Conservation (phyloP, 2,797 vertebrate genomes). For the Zalophus californianus region DNA sequence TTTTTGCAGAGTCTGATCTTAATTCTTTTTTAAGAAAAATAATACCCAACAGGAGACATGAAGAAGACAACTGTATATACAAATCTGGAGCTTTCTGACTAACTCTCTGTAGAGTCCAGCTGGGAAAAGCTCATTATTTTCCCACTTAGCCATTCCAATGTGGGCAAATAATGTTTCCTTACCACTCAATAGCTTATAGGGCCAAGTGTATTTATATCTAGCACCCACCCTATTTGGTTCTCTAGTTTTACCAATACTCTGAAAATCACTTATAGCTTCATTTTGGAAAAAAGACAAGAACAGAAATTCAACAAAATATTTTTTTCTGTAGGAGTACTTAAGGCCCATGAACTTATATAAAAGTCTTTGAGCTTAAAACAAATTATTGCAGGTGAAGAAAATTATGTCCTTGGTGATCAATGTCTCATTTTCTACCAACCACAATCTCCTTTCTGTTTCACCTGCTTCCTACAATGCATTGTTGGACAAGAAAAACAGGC, state of each 20-base stretch:
- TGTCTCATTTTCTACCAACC: slow-evolving; percentile 28
- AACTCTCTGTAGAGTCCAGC: background rate
- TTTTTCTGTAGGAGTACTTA: slow-evolving; percentile 49
- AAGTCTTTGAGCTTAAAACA: slow-evolving; percentile 51
- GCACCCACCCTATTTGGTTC: background rate
- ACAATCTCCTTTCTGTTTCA: slow-evolving; percentile 22
- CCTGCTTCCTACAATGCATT: background rate
- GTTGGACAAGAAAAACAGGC: background rate
- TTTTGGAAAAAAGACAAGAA: background rate
- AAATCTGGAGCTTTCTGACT: background rate
- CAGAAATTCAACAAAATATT: slow-evolving; percentile 39
- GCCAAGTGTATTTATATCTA: background rate
- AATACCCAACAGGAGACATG: background rate
- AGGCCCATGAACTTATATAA: slow-evolving; percentile 28
- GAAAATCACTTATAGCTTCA: slow-evolving; percentile 38
- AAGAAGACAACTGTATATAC: background rate
- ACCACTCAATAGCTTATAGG: background rate
- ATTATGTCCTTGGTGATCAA: background rate
- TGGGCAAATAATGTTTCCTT: slow-evolving; percentile 20
- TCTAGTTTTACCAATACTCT: background rate
- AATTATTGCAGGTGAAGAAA: slow-evolving; percentile 41
- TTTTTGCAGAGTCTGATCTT: background rate
- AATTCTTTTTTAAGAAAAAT: background rate
- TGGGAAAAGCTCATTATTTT: background rate
- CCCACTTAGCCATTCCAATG: background rate